Percentiles rank a stretch among this genome's conserved stretches.
phyloP scores from a whole-genome alignment of 2,797 vertebrate species.

The Catharus ustulatus region DNA sequence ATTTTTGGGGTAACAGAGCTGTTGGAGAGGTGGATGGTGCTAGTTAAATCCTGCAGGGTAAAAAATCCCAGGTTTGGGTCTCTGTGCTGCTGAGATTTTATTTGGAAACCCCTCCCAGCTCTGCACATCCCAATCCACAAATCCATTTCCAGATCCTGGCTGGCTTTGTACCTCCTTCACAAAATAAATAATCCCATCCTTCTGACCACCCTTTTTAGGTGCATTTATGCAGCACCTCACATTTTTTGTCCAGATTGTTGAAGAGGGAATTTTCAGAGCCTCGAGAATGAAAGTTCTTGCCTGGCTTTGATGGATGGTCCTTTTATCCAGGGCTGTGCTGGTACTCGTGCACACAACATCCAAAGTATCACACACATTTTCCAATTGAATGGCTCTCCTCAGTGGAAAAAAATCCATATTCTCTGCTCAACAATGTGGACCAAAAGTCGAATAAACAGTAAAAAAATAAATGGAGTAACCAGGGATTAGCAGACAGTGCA shows the following conservation, averaged over 20 bases:
- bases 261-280: neutral
- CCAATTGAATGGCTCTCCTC: neutral
- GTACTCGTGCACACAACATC: neutral
- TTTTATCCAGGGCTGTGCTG: neutral
- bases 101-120: neutral
- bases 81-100: neutral
- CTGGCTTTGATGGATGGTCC: neutral
- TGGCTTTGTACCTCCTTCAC: neutral
- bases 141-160: neutral
- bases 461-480: conserved; percentile 4
- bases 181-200: neutral
- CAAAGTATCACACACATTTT: neutral
- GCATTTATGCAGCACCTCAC: neutral
- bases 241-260: neutral
- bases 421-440: neutral
- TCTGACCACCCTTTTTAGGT: neutral
- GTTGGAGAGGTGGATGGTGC: neutral
- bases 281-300: neutral
- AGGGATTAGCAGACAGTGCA: conserved; percentile 62
- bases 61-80: neutral
- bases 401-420: conserved; percentile 45
- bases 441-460: conserved; percentile 32
- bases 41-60: neutral
- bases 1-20: neutral
- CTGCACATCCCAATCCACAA: neutral